These are phyloP conservation scores for Lasiommata megera DNA, from an alignment of 2,888 invertebrate genomes.

Conservation along the genomic window DNA sequence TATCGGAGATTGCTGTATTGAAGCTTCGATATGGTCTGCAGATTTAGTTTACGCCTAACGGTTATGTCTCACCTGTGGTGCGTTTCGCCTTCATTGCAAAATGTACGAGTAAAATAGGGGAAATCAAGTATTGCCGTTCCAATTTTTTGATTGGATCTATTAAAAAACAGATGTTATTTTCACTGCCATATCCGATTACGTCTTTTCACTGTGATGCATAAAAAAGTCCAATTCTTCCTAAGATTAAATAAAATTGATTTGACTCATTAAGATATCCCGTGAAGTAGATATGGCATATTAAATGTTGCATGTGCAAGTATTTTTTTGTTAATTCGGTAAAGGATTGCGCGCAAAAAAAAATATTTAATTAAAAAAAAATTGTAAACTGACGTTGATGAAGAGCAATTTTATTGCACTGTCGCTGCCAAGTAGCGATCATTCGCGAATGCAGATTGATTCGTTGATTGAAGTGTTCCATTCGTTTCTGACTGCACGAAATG, in stretches of 20 bases:
- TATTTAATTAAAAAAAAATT: constrained; percentile 45
- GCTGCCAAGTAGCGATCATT: constrained; percentile 74
- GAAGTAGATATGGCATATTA: no score
- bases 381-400: constrained; percentile 63
- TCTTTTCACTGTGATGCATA: no score
- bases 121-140: no score
- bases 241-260: no score
- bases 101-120: no score
- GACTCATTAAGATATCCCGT: no score
- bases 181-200: no score
- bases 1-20: constrained; percentile 64
- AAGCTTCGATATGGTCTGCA: constrained; percentile 36
- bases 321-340: neutral
- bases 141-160: no score
- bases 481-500: constrained; percentile 64
- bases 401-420: constrained; percentile 77
- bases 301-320: no score
- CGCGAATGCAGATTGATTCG: constrained; percentile 79
- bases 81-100: neutral
- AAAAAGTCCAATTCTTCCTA: no score
- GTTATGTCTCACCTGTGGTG: constrained; percentile 8
- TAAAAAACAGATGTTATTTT: no score
- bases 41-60: constrained; percentile 25
- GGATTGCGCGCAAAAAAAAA: neutral
- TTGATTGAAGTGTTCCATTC: constrained; percentile 79